Conservation (phyloP, 2,113 vertebrate genomes). For the Pachycephala philippinensis region DNA sequence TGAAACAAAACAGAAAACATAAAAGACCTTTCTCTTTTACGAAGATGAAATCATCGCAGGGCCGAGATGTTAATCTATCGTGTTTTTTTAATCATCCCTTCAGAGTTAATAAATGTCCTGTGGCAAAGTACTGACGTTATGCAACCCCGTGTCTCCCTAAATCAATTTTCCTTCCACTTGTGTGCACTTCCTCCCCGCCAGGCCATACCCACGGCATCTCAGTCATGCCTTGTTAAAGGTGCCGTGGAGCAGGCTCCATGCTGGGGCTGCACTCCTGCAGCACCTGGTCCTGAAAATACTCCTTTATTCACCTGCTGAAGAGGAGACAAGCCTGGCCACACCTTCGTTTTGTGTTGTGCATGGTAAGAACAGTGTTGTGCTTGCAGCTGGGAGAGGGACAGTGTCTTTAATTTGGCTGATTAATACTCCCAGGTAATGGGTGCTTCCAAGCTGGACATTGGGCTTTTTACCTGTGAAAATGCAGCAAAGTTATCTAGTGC, state of each 20-base stretch:
- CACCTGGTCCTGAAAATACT: neutral
- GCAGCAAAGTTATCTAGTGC: neutral
- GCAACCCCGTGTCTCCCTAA: neutral
- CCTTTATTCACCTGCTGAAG: neutral
- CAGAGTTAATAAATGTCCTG: neutral
- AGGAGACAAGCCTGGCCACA: neutral
- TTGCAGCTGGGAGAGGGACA: neutral
- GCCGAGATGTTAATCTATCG: neutral
- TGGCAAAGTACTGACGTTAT: neutral
- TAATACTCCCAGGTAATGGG: neutral
- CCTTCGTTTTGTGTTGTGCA: accelerated
- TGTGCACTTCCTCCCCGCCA: neutral
- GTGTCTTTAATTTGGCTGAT: neutral
- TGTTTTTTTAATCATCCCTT: neutral
- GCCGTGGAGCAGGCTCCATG: accelerated
- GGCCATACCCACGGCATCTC: neutral
- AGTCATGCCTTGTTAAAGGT: neutral
- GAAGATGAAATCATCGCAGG: neutral
- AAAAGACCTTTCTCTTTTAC: neutral
- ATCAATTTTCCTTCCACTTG: conserved; percentile 16
- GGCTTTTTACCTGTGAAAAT: neutral
- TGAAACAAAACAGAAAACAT: neutral
- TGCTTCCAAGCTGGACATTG: neutral
- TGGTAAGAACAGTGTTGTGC: neutral
- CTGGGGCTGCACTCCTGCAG: neutral